Percentiles rank a stretch among this genome's conserved stretches.
These are phyloP conservation scores for Panagrolaimus sp. DNA, from an alignment of 1,140 invertebrate genomes.

Conservation along the genomic window DNA sequence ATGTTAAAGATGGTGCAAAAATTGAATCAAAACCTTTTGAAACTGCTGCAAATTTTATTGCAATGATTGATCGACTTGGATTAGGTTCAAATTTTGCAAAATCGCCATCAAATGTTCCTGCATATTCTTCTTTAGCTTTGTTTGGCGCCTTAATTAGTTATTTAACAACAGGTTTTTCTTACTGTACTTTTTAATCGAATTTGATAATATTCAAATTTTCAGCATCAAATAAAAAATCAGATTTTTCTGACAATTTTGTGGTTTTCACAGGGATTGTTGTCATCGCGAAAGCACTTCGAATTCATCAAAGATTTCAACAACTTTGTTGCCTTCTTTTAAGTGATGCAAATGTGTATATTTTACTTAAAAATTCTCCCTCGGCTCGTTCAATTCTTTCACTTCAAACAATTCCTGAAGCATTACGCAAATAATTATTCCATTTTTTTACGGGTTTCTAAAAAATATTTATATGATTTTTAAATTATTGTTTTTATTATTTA, in stretches of 20 bases:
- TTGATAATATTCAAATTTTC: background rate
- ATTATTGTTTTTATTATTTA: too few relatives aligned
- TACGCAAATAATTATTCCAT: too few relatives aligned
- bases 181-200: background rate
- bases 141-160: background rate
- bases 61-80: constrained; percentile 11
- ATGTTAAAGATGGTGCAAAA: background rate
- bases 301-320: background rate
- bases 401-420: too few relatives aligned
- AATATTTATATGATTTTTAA: too few relatives aligned
- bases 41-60: background rate
- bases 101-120: background rate
- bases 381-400: too few relatives aligned
- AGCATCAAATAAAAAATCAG: background rate
- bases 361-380: too few relatives aligned
- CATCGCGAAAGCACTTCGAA: background rate
- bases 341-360: too few relatives aligned
- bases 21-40: background rate
- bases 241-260: background rate
- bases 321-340: too few relatives aligned
- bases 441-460: too few relatives aligned
- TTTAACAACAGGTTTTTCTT: background rate
- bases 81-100: background rate
- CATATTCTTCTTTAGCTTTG: background rate
- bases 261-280: background rate